These are phyloP conservation scores for Loxodonta africana DNA, from an alignment of 2,113 vertebrate genomes.

Conservation along the genomic window DNA sequence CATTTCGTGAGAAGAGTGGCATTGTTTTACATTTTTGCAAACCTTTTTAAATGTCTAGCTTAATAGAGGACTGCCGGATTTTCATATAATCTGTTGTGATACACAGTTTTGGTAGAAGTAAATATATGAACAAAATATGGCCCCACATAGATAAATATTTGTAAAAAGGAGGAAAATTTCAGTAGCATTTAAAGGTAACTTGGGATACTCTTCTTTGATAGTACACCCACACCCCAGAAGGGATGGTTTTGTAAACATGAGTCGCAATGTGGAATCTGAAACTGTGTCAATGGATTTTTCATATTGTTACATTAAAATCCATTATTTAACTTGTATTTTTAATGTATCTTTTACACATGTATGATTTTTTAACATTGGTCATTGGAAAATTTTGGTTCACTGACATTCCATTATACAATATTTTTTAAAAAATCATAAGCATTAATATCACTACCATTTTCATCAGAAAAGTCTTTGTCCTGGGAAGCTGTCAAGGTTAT, in stretches of 20 bases:
- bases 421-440: not conserved
- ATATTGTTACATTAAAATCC: conserved; percentile 2
- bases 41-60: not conserved
- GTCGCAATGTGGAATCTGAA: not conserved
- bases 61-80: not conserved
- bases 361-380: not conserved
- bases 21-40: not conserved
- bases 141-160: not conserved
- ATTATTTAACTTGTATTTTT: not conserved
- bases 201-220: not conserved
- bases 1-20: not conserved
- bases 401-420: not conserved
- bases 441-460: conserved; percentile 1
- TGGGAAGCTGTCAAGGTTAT: not conserved
- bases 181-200: not conserved
- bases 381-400: not conserved
- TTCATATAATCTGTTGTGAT: not conserved
- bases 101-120: not conserved
- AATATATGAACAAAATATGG: not conserved
- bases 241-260: not conserved
- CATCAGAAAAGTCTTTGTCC: not conserved
- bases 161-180: conserved; percentile 3
- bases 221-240: not conserved
- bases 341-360: not conserved
- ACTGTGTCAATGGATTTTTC: not conserved